Base-by-base conservation (phyloP, 2,888 invertebrate genomes). In the Folsomia manolachei region DNA sequence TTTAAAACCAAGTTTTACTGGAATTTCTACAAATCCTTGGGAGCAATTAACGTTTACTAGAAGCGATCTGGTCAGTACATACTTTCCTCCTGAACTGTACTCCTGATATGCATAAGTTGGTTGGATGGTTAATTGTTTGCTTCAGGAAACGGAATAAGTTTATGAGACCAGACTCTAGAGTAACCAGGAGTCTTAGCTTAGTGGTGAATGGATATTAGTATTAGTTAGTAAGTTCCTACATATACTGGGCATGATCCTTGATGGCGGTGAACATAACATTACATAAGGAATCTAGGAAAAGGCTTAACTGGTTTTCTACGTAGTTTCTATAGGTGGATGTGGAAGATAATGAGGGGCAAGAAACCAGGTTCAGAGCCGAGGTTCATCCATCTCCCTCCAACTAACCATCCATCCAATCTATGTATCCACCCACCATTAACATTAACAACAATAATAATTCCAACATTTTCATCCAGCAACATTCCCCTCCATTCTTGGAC, bases 381-480 rank as follows among this genome's bases (percentile, higher is more conserved):
- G n/a, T 21, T 56, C 21, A 21, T 56, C 56, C 56, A 56, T 56
- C 56, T 39, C 39, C 14, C 39, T n/a, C n/a, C n/a, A n/a, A n/a
- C n/a, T n/a, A n/a, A n/a, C n/a, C n/a, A n/a, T n/a, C n/a, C n/a
- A n/a, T n/a, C n/a, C n/a, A n/a, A n/a, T n/a, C n/a, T n/a, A n/a
- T n/a, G n/a, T 19, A 19, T 56, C 56, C 56, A 56, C 56, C 56
- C 56, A 56, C 56, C 56, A 56, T 56, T 56, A 56, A 56, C 56
- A 56, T 56, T 56, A 56, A 56, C 56, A 56, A 56, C 56, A 56
- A 56, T 56, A 56, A 56, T 56, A 56, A 56, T 56, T 21, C 56
- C 18, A 39, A 39, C 39, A 39, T 39, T 39, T 39, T 14, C 39
- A 39, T 39, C 39, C 39, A 39, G 39, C 39, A 39, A 39, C 39